Base-by-base conservation (phyloP, 1,140 invertebrate genomes). In the Brachionus rotundiformis region DNA sequence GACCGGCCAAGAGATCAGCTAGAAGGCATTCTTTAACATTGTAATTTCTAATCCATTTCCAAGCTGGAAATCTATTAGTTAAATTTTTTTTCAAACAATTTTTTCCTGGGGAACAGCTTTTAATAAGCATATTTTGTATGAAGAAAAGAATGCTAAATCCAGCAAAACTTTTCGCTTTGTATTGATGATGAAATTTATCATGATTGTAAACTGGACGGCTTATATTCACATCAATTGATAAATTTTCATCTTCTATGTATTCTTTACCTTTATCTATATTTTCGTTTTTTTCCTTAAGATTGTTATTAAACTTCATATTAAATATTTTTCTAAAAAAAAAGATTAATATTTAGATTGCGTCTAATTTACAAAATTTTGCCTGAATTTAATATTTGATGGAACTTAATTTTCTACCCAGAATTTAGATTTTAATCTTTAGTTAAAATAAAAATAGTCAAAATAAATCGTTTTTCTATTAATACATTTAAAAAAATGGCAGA, bases 1-100 rank as follows among this genome's bases (percentile, higher is more conserved):
- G 36, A 16, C 89, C 89, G 4, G 89, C 85, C 13, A 90, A 75
- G 8, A 89, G 71, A 84, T 90, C 89, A 8, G 63, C 82, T 10
- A 87, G 23, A 0, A 89, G 59, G 73, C 84, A 84, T 13, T 86
- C 85, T 77, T 85, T 86, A 44, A 87, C 82, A 29, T 86, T 86
- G 84, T 90, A 90, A 27, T 84, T 86, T 10, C 85, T 83, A 6
- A 87, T 23, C 33, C 85, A 84, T 80, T 85, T 85, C 25, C 87
- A 82, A 11, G 87, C 65, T 27, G 87, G 86, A 0, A 88, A 39
- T 77, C 85, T 85, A 31, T 81, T 81, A 31, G 41, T 65, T n/a
- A 73, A 31, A 3, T 41, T 41, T 73, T 73, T 73, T 41, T 44
- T 29, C 11, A 27, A 19, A 10, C 68, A 73, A 44, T 44, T 27